A percentile compares a stretch with the other conserved stretches of the same genome.
phyloP scores from a whole-genome alignment of 2,888 invertebrate genomes.

The Temnothorax ravouxi region DNA sequence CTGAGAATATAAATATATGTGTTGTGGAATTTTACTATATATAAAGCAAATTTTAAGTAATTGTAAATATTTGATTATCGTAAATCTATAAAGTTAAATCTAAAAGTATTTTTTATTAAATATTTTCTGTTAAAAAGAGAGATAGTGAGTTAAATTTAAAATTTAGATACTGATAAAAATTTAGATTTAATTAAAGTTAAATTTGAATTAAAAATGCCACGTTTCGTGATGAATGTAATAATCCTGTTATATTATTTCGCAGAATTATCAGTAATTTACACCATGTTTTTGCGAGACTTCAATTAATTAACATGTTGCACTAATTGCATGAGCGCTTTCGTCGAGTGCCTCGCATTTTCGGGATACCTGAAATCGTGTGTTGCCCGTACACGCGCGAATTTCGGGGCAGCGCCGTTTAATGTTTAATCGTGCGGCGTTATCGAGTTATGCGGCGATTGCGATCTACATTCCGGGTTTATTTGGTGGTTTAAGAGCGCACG shows the following conservation, averaged over 20 bases:
- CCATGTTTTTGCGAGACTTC: background rate
- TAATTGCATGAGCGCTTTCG: conserved; percentile 20
- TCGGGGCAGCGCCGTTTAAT: conserved; percentile 49
- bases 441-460: conserved; percentile 59
- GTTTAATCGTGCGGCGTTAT: conserved; percentile 64
- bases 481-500: conserved; percentile 59
- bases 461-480: conserved; percentile 62
- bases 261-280: conserved; percentile 18
- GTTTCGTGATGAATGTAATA: background rate
- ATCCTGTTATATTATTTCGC: background rate
- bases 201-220: background rate
- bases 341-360: conserved; percentile 21
- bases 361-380: conserved; percentile 30
- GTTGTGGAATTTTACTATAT: background rate
- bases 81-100: background rate
- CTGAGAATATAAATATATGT: background rate
- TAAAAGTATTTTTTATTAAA: background rate
- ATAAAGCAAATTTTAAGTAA: background rate
- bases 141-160: background rate
- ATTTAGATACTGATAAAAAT: background rate
- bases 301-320: conserved; percentile 23
- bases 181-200: conserved; percentile 26
- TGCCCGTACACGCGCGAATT: conserved; percentile 20
- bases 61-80: background rate
- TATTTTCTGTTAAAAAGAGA: background rate